Evolutionary conservation across 2,113 vertebrate genomes (phyloP), one percentile per base, ranked within the genome.

Genomic region (Dicentrarchus labrax): DNA sequence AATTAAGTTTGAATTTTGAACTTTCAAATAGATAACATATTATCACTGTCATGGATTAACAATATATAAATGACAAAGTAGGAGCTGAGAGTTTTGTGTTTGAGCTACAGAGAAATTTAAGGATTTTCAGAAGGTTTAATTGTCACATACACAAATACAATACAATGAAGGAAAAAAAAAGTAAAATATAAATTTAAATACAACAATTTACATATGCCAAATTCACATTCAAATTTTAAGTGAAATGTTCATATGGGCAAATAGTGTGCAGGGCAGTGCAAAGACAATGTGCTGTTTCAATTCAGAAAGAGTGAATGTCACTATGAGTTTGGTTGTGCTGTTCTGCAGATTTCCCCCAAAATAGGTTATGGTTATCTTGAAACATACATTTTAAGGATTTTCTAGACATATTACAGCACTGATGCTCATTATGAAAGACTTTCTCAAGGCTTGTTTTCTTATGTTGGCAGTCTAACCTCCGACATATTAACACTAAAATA

Each of bases 331-430:
- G 22, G 22, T 48, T 56, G 21, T 45, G 9, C n/a, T 45, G 30
- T 38, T n/a, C 65, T 54, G n/a, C 13, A 30, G 10, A 78, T 36
- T 72, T 41, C 2, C 24, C 22, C 53, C 2, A 4, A 50, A 71
- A 60, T 17, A 61, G 51, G 5, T 5, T 30, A 9, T 83, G 8
- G 22, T 59, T 60, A 19, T 56, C n/a, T 36, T 48, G 6, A 80
- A 50, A 61, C 56, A 47, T 22, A 45, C 54, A 64, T 72, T 72
- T 72, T 41, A 54, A 60, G 38, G 21, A 64, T 75, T 69, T 64
- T 64, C 5, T 41, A 48, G 43, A 56, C 56, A 57, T 56, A 24
- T 10, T 48, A 15, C 50, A 69, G 65, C 22, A 47, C 4, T 50
- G 53, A 59, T 38, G 24, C 16, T 16, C 50, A 65, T 72, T 22